Evolutionary conservation across 2,797 vertebrate genomes (phyloP), one percentile per base, ranked within the genome.

Genomic region (Enteromius thamalakanensis): DNA sequence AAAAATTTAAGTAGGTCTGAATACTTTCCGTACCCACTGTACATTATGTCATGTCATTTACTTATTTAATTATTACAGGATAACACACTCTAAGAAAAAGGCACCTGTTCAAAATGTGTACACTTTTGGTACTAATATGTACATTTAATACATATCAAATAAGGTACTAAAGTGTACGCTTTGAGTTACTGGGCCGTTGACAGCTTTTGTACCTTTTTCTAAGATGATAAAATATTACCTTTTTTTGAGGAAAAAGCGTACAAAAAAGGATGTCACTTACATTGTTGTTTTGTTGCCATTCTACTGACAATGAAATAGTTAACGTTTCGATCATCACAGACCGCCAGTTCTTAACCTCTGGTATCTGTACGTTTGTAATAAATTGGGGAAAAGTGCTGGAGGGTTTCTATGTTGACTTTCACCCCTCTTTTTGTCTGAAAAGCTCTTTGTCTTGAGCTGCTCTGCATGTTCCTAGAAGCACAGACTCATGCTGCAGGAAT

Each of bases 391-490:
- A 78, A 49, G 42, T 9, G 19, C 76, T 15, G 17, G 26, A 65
- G 26, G 60, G 55, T 15, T 53, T 60, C 42, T 29, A 17, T 74
- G 5, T 74, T 76, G 40, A 65, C 29, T 34, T 53, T 76, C 62
- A 23, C 51, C 80, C 70, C 64, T 32, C 37, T 76, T 55, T 76
- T 82, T 42, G 64, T 65, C 11, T 29, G 23, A 84, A 82, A 74
- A 76, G 76, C 84, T 86, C 79, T 84, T 86, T 87, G 87, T 87
- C 70, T 82, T 70, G 21, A 10, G 5, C 15, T 58, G 51, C 58
- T 60, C 64, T 79, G 75, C 76, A 76, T 82, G 84, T 86, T 86
- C 82, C 79, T 81, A 82, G 86, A 67, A 49, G 79, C 79, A 76
- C 10, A 76, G 53, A 79, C 69, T 87, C 82, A 86, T 71, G 49